A percentile compares a stretch with the other conserved stretches of the same genome.
phyloP scores from a whole-genome alignment of 1,140 invertebrate species.

The Reticulitermes speratus region DNA sequence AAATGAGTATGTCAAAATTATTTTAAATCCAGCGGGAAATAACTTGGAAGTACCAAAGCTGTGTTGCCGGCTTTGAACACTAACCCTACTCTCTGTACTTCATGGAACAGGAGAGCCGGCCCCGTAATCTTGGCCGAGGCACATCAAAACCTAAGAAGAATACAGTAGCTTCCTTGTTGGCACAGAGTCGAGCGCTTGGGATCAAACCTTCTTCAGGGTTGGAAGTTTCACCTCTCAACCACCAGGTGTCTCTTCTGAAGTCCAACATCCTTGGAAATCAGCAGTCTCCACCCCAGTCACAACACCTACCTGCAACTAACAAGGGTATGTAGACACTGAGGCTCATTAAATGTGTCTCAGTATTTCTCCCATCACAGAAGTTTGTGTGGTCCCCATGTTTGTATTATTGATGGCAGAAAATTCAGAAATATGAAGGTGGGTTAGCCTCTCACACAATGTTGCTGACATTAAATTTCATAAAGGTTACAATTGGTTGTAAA shows the following conservation, averaged over 20 bases:
- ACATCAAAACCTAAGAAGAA: conserved; percentile 89
- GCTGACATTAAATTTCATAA: no score
- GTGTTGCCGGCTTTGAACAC: background rate
- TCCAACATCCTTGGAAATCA: conserved; percentile 60
- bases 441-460: no score
- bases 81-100: background rate
- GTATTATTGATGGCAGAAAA: no score
- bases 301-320: background rate
- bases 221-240: conserved; percentile 50
- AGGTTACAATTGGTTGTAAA: no score
- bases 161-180: conserved; percentile 81
- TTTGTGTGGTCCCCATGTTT: no score
- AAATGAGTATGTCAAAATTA: no score
- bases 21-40: background rate
- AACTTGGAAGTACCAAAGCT: background rate
- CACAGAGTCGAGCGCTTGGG: conserved; percentile 77
- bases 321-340: background rate
- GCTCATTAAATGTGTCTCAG: no score
- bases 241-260: conserved; percentile 60
- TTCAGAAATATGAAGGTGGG: no score
- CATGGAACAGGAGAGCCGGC: conserved; percentile 60
- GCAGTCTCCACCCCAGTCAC: conserved; percentile 2
- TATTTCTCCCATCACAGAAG: no score
- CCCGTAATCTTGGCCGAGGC: conserved; percentile 76
- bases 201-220: conserved; percentile 51